These are phyloP conservation scores for Mycteria americana DNA, from an alignment of 2,797 vertebrate genomes.

Conservation along the genomic window DNA sequence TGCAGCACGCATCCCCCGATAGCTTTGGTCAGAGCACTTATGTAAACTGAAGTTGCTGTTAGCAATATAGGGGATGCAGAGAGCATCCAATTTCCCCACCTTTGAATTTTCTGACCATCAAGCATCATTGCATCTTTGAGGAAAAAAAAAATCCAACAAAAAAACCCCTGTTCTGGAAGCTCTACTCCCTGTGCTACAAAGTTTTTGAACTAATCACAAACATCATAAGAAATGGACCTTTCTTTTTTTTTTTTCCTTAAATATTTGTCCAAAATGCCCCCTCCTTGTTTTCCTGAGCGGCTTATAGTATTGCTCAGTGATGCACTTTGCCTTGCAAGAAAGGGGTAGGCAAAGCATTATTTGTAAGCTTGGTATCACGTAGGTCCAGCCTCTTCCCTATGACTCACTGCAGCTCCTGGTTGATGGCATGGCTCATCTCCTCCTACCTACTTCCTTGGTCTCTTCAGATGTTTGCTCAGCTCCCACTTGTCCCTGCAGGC, in stretches of 20 bases:
- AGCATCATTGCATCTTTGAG: not conserved
- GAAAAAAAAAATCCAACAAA: not conserved
- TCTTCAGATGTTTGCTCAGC: constrained; percentile 46
- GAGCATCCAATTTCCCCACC: not conserved
- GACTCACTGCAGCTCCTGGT: constrained; percentile 43
- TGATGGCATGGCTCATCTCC: constrained; percentile 56
- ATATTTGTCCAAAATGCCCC: not conserved
- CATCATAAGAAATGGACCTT: not conserved
- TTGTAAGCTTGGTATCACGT: constrained; percentile 10
- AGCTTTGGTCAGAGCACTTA: not conserved
- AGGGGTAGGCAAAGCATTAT: constrained; percentile 5
- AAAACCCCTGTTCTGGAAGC: not conserved
- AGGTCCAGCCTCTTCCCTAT: constrained; percentile 45
- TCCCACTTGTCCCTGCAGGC: constrained; percentile 27
- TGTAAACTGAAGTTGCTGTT: not conserved
- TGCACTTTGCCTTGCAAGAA: constrained; percentile 7
- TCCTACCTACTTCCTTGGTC: constrained; percentile 35
- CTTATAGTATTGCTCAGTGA: not conserved
- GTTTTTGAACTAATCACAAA: not conserved
- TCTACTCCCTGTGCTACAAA: not conserved
- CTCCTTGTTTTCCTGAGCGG: not conserved
- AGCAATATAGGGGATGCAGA: not conserved
- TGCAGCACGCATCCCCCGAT: not conserved
- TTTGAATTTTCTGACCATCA: not conserved
- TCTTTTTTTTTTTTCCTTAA: not conserved